Conservation (phyloP, 2,797 vertebrate species). For the Allobates femoralis region DNA sequence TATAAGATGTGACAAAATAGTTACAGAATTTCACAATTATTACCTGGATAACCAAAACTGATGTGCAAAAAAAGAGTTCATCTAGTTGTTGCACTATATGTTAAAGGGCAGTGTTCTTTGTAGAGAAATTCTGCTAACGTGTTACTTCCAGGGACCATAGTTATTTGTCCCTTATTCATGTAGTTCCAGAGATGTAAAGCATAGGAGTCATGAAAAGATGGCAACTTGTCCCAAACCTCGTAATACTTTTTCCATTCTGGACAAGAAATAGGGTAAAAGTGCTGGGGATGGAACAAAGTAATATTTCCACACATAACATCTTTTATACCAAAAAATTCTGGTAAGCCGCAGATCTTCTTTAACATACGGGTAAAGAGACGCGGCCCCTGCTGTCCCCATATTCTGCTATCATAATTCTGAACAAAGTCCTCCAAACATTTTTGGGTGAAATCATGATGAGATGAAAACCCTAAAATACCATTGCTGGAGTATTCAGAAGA, state of each 20-base stretch:
- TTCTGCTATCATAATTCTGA: constrained; percentile 73
- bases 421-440: constrained; percentile 79
- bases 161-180: constrained; percentile 71
- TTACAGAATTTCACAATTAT: not conserved
- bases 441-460: constrained; percentile 74
- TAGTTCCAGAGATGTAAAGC: constrained; percentile 78
- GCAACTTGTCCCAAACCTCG: constrained; percentile 73
- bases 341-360: constrained; percentile 70
- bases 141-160: constrained; percentile 70
- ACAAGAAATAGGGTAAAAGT: constrained; percentile 79
- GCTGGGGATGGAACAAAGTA: constrained; percentile 75
- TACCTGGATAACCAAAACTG: not conserved
- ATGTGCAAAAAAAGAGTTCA: not conserved
- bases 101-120: constrained; percentile 74
- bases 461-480: constrained; percentile 75
- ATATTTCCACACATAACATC: constrained; percentile 74
- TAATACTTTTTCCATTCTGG: constrained; percentile 72
- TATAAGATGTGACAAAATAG: not conserved
- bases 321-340: constrained; percentile 66
- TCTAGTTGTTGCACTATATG: constrained; percentile 60
- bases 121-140: constrained; percentile 75
- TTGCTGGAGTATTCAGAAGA: constrained; percentile 72
- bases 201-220: constrained; percentile 73
- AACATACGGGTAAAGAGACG: constrained; percentile 75
- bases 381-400: constrained; percentile 80